phyloP scores from a whole-genome alignment of 2,888 invertebrate genomes.

The Shargacucullia verbasci region DNA sequence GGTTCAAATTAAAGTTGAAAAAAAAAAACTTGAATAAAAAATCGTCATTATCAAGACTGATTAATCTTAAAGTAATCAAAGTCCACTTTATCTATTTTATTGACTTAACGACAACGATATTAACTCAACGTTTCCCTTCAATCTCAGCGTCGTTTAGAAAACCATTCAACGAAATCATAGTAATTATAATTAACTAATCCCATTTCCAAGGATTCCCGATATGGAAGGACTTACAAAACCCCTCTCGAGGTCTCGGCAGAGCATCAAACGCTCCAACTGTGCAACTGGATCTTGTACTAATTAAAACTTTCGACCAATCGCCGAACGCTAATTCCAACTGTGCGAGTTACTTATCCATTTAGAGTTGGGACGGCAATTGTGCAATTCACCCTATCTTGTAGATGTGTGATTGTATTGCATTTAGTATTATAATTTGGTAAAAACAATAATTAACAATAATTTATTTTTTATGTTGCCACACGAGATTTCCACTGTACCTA shows the following conservation, averaged over 20 bases:
- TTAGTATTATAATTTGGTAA: no score
- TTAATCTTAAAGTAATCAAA: not conserved
- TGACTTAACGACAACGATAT: no score
- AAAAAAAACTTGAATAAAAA: no score
- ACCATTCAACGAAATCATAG: conserved; percentile 34
- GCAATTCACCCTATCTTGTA: conserved; percentile 41
- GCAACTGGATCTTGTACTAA: conserved; percentile 61
- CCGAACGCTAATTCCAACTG: conserved; percentile 56
- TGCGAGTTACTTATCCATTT: conserved; percentile 53
- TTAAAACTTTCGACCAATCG: conserved; percentile 64
- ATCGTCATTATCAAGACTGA: no score
- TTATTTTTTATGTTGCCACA: no score
- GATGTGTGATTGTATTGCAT: conserved; percentile 29
- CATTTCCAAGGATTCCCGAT: conserved; percentile 27
- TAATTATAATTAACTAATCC: conserved; percentile 43
- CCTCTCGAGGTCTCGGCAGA: conserved; percentile 34
- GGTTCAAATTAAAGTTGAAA: no score
- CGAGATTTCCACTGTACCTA: no score
- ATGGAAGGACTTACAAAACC: conserved; percentile 41
- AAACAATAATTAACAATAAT: no score
- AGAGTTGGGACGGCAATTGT: conserved; percentile 52
- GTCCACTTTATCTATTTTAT: not conserved
- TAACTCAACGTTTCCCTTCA: conserved; percentile 3
- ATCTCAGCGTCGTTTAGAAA: conserved; percentile 2
- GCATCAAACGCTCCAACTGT: conserved; percentile 55